Conservation (phyloP, 2,797 vertebrate genomes). For the Glossophaga mutica region DNA sequence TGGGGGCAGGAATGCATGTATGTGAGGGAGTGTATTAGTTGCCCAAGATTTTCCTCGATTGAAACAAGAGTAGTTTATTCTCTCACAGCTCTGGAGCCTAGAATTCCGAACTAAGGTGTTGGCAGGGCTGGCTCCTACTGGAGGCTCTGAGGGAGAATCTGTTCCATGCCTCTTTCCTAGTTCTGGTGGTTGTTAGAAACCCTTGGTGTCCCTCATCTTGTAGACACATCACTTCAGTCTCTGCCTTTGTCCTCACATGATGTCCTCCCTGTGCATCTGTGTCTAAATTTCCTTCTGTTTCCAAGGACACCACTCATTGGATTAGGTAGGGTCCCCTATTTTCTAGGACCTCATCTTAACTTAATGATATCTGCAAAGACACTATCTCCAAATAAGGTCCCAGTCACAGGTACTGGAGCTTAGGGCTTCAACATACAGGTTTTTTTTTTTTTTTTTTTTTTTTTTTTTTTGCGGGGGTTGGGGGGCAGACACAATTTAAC, state of each 20-base stretch:
- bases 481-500: background rate
- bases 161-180: background rate
- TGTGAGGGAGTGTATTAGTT: background rate
- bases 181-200: background rate
- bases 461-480: no score
- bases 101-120: background rate
- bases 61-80: background rate
- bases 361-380: background rate
- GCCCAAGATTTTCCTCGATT: background rate
- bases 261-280: background rate
- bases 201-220: background rate
- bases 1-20: background rate
- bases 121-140: background rate
- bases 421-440: background rate
- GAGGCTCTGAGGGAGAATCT: background rate
- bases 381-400: background rate
- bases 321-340: background rate
- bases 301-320: background rate
- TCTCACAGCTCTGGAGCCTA: background rate
- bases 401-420: background rate
- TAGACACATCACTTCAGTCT: no score
- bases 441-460: no score
- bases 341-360: background rate
- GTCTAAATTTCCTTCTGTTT: background rate
- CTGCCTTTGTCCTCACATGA: background rate